Conservation (phyloP, 2,888 invertebrate species). For the Ischnus inquisitorius region DNA sequence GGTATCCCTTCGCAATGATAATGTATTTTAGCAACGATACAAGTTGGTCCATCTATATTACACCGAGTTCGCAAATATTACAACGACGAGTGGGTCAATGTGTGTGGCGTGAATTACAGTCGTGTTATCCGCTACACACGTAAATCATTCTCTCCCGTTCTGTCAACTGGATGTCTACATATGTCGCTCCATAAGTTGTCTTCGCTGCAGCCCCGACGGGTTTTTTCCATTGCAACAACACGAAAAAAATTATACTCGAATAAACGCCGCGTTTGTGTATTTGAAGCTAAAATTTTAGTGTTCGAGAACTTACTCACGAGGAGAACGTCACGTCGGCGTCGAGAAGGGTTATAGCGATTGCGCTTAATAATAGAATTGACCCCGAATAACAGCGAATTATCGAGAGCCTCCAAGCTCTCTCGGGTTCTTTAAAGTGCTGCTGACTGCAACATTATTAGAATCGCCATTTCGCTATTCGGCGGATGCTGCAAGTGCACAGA, state of each 20-base stretch:
- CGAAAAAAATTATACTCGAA: too few species aligned
- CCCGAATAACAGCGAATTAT: conserved; percentile 31
- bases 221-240: not conserved
- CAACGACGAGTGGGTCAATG: not conserved
- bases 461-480: conserved; percentile 5
- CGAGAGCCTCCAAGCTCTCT: conserved; percentile 11
- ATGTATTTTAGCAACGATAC: not conserved
- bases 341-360: not conserved
- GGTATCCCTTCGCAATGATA: conserved; percentile 12
- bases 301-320: not conserved
- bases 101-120: conserved; percentile 14
- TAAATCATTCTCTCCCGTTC: conserved; percentile 22
- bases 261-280: too few species aligned
- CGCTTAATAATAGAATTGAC: conserved; percentile 31
- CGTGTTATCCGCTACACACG: conserved; percentile 19
- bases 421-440: conserved; percentile 1
- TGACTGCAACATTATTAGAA: conserved; percentile 17
- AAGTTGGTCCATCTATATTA: not conserved
- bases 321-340: not conserved
- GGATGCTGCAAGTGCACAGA: not conserved
- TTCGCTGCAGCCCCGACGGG: not conserved
- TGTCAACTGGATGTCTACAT: not conserved
- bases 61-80: not conserved
- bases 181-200: conserved; percentile 1
- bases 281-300: too few species aligned